These are phyloP conservation scores for Nemotelus pantherinus DNA, from an alignment of 2,888 invertebrate species.

Conservation along the genomic window DNA sequence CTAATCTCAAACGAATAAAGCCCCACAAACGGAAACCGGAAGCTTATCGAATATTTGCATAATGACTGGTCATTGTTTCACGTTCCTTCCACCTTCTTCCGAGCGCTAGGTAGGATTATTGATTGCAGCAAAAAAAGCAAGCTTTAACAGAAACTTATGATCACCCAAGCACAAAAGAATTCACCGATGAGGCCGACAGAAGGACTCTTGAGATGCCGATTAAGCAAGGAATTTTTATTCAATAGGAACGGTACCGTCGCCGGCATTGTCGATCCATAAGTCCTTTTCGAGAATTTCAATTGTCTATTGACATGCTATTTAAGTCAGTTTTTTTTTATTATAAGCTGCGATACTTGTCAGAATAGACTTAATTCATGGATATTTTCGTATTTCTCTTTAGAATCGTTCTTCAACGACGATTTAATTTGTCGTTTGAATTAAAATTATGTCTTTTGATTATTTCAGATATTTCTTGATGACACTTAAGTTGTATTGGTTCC, in stretches of 20 bases:
- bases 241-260: slow-evolving; percentile 17
- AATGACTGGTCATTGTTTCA: slow-evolving; percentile 7
- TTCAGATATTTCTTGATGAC: no score
- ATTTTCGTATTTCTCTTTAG: neutral
- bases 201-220: slow-evolving; percentile 1
- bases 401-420: neutral
- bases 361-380: neutral
- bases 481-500: no score
- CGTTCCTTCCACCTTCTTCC: neutral
- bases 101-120: neutral
- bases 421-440: neutral
- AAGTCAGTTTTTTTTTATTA: neutral
- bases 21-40: neutral
- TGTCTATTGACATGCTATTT: slow-evolving; percentile 12
- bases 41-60: slow-evolving; percentile 21
- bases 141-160: neutral
- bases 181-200: neutral
- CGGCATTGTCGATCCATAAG: neutral
- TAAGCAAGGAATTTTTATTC: slow-evolving; percentile 27
- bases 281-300: slow-evolving; percentile 16
- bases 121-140: neutral
- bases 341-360: neutral
- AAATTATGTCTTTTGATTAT: neutral
- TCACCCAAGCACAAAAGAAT: neutral
- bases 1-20: neutral